Percentiles rank a stretch among this genome's conserved stretches.
phyloP scores from a whole-genome alignment of 2,797 vertebrate genomes.

The Podarcis siculus region DNA sequence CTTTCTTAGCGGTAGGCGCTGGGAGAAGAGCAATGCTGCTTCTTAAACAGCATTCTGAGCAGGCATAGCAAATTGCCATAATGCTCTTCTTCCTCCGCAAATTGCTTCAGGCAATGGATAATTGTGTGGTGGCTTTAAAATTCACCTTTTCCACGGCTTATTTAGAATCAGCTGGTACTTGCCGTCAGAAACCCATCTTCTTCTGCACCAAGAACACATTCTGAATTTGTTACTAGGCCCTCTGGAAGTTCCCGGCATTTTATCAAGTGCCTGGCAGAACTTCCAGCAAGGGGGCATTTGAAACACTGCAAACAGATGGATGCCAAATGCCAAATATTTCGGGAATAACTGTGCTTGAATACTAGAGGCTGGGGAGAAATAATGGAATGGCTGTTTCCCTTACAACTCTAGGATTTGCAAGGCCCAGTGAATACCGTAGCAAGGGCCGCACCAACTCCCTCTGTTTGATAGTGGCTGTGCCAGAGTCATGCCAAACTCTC shows the following conservation, averaged over 20 bases:
- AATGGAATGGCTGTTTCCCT: neutral
- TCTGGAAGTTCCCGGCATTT: neutral
- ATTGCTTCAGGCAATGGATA: neutral
- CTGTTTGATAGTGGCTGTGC: neutral
- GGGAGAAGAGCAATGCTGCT: neutral
- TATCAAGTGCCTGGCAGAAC: neutral
- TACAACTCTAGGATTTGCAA: neutral
- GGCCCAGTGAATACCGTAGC: too few relatives aligned
- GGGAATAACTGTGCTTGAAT: neutral
- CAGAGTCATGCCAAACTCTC: too few relatives aligned
- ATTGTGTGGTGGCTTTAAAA: neutral
- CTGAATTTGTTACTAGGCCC: neutral
- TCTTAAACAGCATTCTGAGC: neutral
- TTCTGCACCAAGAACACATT: neutral
- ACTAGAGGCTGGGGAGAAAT: neutral
- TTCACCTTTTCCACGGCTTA: neutral
- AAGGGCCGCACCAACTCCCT: neutral
- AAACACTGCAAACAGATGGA: neutral
- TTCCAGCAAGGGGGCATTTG: neutral
- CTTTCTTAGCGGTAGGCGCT: neutral
- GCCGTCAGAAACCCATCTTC: neutral
- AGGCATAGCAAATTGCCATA: neutral
- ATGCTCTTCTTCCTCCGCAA: neutral
- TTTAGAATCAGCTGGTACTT: neutral
- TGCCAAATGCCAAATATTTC: neutral